A percentile compares a stretch with the other conserved stretches of the same genome.
phyloP scores from a whole-genome alignment of 2,888 invertebrate genomes.

The Oxycera nigricornis region DNA sequence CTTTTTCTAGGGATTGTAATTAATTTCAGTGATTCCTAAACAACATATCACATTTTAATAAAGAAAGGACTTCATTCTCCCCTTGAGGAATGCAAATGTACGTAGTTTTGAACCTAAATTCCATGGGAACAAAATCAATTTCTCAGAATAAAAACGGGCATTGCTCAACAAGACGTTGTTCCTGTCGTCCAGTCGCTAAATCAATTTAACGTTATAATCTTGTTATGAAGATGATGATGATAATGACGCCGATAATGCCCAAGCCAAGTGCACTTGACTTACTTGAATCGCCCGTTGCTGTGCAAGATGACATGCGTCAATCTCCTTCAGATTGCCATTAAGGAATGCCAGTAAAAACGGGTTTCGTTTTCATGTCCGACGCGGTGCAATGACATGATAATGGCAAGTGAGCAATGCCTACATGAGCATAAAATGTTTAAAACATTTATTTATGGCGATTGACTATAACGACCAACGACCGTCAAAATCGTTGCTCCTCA shows the following conservation, averaged over 20 bases:
- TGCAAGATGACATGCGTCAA: slow-evolving; percentile 35
- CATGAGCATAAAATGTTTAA: neutral
- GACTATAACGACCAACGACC: slow-evolving; percentile 6
- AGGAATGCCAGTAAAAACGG: slow-evolving; percentile 12
- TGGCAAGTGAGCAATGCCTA: neutral
- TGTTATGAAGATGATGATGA: slow-evolving; percentile 28
- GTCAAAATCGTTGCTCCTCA: slow-evolving; percentile 15
- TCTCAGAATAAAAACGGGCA: no score
- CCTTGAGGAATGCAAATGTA: no score
- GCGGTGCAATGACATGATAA: slow-evolving; percentile 31
- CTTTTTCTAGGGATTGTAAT: no score
- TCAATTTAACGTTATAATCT: slow-evolving; percentile 27
- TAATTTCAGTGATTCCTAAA: no score
- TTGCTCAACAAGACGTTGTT: neutral
- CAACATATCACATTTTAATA: no score
- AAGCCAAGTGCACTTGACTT: slow-evolving; percentile 2
- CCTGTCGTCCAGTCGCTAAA: neutral
- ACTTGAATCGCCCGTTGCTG: slow-evolving; percentile 10
- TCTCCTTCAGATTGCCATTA: slow-evolving; percentile 33
- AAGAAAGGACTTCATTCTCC: no score
- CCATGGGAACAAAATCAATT: no score
- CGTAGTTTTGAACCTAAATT: no score
- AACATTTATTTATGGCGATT: slow-evolving; percentile 13
- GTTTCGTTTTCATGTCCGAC: slow-evolving; percentile 18
- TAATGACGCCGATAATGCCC: slow-evolving; percentile 2